Evolutionary conservation across 1,140 invertebrate species (phyloP).

Genomic region (Tetraneura akinire): DNA sequence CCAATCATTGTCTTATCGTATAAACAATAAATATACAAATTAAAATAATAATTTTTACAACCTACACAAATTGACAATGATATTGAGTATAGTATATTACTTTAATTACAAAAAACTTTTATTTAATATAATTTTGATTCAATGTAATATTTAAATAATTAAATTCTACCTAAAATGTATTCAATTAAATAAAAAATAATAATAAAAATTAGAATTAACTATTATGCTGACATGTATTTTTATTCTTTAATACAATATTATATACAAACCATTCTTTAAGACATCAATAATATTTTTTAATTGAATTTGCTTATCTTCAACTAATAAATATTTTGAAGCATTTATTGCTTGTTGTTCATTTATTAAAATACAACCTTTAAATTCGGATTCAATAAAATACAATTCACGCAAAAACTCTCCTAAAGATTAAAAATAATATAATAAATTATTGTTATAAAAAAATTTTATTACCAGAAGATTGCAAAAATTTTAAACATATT

Average conservation of each 20-base stretch:
- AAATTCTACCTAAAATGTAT: no score
- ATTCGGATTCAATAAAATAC: slow-evolving; percentile 65
- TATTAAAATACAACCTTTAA: slow-evolving; percentile 56
- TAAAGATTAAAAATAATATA: slow-evolving; percentile 52
- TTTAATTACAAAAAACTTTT: no score
- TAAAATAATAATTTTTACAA: no score
- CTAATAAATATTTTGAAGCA: slow-evolving; percentile 57
- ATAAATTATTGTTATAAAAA: not conserved
- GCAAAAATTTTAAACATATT: slow-evolving; percentile 70
- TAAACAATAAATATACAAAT: no score
- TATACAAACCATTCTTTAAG: slow-evolving; percentile 61
- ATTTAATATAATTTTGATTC: no score
- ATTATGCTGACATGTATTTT: no score
- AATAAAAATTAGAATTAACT: no score
- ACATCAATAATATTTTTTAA: slow-evolving; percentile 62
- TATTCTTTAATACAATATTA: no score
- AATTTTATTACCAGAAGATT: slow-evolving; percentile 66
- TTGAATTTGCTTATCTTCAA: slow-evolving; percentile 59
- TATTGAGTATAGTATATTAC: no score
- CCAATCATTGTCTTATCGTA: slow-evolving; percentile 56
- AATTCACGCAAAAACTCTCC: slow-evolving; percentile 66
- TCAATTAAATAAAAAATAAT: no score
- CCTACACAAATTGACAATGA: no score
- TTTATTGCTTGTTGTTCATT: slow-evolving; percentile 48
- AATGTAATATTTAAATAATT: no score